Conservation (phyloP, 2,797 vertebrate genomes). For the Scyliorhinus canicula region DNA sequence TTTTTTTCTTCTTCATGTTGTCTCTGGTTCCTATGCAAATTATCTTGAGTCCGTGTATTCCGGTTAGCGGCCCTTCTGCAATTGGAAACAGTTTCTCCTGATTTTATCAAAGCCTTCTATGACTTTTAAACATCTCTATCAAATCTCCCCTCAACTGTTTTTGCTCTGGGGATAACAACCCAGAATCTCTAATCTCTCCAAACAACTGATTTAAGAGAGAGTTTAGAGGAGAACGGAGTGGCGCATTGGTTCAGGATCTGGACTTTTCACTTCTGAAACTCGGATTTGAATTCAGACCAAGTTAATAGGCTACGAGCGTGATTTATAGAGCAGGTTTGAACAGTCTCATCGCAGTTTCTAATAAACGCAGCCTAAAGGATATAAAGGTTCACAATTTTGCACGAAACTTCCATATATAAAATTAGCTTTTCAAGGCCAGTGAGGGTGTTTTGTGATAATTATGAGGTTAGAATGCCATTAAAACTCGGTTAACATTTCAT, state of each 20-base stretch:
- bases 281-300: background rate
- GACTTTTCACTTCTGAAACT: background rate
- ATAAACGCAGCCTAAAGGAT: background rate
- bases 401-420: background rate
- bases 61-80: background rate
- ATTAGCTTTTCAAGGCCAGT: background rate
- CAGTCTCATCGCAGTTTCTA: background rate
- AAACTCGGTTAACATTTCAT: background rate
- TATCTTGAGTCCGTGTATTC: background rate
- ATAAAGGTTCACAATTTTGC: background rate
- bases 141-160: background rate
- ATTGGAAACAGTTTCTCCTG: background rate
- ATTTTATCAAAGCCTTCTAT: background rate
- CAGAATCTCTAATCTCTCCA: background rate
- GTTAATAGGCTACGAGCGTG: background rate
- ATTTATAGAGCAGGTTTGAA: no score
- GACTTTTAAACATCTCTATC: background rate
- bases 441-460: background rate
- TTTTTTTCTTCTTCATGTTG: background rate
- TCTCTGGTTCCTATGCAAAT: background rate
- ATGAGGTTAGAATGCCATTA: background rate
- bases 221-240: no score
- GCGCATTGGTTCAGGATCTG: no score
- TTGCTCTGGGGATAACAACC: background rate
- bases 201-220: background rate